Conservation (phyloP, 23 tunicate genomes). For the Clavelina lepadiformis region DNA sequence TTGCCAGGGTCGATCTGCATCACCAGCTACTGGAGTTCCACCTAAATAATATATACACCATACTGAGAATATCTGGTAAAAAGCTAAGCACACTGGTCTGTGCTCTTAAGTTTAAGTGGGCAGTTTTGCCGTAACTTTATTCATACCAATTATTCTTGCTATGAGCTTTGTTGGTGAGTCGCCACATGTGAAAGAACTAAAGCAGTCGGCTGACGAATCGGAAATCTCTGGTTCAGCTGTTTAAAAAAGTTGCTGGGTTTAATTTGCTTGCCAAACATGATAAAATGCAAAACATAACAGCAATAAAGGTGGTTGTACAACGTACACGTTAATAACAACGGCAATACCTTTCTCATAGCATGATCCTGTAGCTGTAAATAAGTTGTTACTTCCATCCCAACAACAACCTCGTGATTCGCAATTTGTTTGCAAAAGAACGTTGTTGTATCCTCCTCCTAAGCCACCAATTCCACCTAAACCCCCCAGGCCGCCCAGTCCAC, state of each 20-base stretch:
- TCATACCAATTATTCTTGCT: conserved; percentile 46
- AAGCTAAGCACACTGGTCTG: too few species aligned
- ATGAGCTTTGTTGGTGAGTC: conserved; percentile 5
- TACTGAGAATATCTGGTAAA: too few species aligned
- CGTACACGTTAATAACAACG: too few species aligned
- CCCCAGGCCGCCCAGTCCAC: conserved; percentile 29
- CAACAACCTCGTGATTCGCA: conserved; percentile 73
- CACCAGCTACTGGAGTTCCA: conserved; percentile 12
- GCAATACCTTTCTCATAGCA: conserved; percentile 74
- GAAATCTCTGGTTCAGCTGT: conserved; percentile 9
- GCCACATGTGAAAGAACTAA: conserved; percentile 27
- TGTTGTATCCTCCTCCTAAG: conserved; percentile 13
- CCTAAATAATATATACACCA: conserved; percentile 49
- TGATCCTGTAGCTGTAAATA: conserved; percentile 5
- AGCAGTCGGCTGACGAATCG: conserved; percentile 19
- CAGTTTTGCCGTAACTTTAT: not conserved
- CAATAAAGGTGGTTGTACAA: too few species aligned
- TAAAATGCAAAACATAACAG: not conserved
- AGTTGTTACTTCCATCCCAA: conserved; percentile 37
- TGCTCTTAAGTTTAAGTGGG: not conserved
- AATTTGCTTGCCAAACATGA: not conserved
- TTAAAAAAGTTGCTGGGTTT: not conserved
- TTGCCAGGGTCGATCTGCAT: conserved; percentile 75
- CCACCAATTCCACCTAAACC: conserved; percentile 19
- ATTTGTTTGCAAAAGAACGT: conserved; percentile 17